phyloP scores from a whole-genome alignment of 1,140 invertebrate genomes.

The Caenorhabditis briggsae region DNA sequence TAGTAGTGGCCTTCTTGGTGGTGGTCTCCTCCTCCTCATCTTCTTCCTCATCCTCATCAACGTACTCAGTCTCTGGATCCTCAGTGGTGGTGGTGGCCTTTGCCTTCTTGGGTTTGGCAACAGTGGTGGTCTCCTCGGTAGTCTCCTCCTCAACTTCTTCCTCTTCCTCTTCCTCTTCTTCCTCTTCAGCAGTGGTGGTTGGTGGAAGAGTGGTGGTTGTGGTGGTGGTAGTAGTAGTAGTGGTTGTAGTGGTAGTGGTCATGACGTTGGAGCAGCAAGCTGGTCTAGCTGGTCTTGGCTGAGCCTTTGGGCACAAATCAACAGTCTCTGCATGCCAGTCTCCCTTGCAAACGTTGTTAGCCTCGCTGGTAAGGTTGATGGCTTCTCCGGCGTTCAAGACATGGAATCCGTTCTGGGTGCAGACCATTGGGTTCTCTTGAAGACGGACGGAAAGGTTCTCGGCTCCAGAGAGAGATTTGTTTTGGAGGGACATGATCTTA shows the following conservation, averaged over 20 bases:
- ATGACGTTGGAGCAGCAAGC: conserved; percentile 57
- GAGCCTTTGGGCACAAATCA: conserved; percentile 72
- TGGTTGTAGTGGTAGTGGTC: conserved; percentile 65
- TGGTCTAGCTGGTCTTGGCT: conserved; percentile 43
- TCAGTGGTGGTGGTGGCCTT: conserved; percentile 16
- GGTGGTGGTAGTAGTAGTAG: conserved; percentile 48
- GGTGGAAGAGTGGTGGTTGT: not conserved
- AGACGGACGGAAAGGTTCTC: conserved; percentile 76
- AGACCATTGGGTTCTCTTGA: conserved; percentile 77
- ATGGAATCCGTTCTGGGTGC: conserved; percentile 76
- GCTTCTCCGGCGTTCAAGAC: conserved; percentile 76
- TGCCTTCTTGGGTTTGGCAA: conserved; percentile 3
- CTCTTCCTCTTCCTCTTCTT: conserved; percentile 17
- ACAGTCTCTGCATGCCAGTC: conserved; percentile 68
- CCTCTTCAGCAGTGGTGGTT: conserved; percentile 36
- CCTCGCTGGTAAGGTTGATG: conserved; percentile 76
- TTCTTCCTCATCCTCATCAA: conserved; percentile 57
- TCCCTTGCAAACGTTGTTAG: conserved; percentile 74
- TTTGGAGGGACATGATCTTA: conserved; percentile 73
- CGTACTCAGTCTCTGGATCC: conserved; percentile 28
- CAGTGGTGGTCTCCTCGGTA: conserved; percentile 37
- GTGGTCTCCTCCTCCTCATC: conserved; percentile 54
- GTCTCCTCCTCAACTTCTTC: conserved; percentile 49
- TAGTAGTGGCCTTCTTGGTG: conserved; percentile 46
- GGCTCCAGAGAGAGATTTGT: conserved; percentile 70